Conservation (phyloP, 2,797 vertebrate genomes). For the Anableps anableps region DNA sequence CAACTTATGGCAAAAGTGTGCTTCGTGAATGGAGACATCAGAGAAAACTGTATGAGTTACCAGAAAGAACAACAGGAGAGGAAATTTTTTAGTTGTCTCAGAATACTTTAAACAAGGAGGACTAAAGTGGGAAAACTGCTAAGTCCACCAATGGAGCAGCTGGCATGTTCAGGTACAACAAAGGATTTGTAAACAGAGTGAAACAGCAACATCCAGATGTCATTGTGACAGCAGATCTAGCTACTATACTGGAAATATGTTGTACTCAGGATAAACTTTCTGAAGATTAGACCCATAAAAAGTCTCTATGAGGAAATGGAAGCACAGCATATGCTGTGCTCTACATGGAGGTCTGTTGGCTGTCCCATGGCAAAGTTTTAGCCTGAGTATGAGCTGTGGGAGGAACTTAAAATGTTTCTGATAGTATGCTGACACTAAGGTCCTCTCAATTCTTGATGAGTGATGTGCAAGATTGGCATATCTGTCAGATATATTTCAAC, state of each 20-base stretch:
- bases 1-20: not conserved
- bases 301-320: conserved; percentile 33
- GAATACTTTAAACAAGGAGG: not conserved
- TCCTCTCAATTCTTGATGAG: conserved; percentile 6
- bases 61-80: not conserved
- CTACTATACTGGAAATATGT: conserved; percentile 25
- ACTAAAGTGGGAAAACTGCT: not conserved
- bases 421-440: conserved; percentile 8
- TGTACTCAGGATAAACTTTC: conserved; percentile 14
- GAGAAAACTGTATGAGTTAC: not conserved
- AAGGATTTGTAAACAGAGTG: not conserved
- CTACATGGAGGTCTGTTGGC: not conserved
- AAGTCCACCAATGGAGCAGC: not conserved
- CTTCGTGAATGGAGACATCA: not conserved
- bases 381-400: not conserved
- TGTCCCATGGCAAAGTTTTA: not conserved
- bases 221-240: not conserved
- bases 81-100: not conserved
- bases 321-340: conserved; percentile 5
- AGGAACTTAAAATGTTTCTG: not conserved
- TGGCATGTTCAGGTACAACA: not conserved
- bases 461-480: conserved; percentile 23
- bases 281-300: conserved; percentile 35
- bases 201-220: not conserved
- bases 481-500: conserved; percentile 10